phyloP scores from a whole-genome alignment of 2,113 vertebrate genomes.

The Cairina moschata region DNA sequence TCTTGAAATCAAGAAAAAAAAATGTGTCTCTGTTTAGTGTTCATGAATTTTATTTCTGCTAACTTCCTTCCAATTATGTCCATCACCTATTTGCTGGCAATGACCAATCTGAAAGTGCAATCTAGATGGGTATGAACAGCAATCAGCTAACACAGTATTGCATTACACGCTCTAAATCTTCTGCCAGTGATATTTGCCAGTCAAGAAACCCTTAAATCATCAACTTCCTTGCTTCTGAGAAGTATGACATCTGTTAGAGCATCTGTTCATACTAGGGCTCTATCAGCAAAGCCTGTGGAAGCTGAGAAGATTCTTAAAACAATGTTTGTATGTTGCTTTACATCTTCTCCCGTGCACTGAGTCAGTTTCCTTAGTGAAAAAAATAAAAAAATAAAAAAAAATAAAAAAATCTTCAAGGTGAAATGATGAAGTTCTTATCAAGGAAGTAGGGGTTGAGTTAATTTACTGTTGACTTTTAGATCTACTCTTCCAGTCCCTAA shows the following conservation, averaged over 20 bases:
- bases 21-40: background rate
- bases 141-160: background rate
- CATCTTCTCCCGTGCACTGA: background rate
- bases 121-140: background rate
- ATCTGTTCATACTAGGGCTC: background rate
- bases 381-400: background rate
- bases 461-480: background rate
- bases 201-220: constrained; percentile 16
- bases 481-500: background rate
- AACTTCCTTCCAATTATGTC: background rate
- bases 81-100: background rate
- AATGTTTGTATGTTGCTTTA: background rate
- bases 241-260: constrained; percentile 2
- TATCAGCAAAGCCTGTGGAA: background rate
- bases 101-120: background rate
- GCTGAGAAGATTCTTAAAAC: background rate
- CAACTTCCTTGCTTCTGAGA: constrained; percentile 13
- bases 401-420: background rate
- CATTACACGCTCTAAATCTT: background rate
- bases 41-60: background rate
- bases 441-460: background rate
- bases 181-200: background rate
- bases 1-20: background rate
- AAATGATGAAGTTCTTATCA: background rate
- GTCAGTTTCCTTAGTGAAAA: background rate